Evolutionary conservation across 2,113 vertebrate genomes (phyloP).

Genomic region (Lichenostomus cassidix): DNA sequence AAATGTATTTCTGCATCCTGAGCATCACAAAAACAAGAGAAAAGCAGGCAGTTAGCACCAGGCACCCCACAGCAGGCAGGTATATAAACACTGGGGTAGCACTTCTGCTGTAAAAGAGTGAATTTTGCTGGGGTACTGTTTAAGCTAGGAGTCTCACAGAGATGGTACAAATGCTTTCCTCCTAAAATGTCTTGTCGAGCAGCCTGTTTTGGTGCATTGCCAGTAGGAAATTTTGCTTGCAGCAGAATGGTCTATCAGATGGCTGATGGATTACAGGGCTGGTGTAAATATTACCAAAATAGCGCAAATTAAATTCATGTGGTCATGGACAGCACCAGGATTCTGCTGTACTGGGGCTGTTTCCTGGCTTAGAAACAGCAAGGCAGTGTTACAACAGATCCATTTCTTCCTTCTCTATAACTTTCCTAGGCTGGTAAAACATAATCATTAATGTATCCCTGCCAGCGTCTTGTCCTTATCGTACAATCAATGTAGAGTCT

Average conservation of each 20-base stretch:
- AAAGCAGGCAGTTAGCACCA: constrained; percentile 9
- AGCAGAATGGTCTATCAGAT: not conserved
- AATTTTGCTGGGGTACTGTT: not conserved
- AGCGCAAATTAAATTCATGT: not conserved
- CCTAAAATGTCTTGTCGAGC: not conserved
- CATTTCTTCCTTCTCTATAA: not conserved
- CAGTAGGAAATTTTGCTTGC: not conserved
- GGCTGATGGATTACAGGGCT: not conserved
- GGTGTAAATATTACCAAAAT: not conserved
- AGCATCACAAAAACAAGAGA: not conserved
- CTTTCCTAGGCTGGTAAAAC: not conserved
- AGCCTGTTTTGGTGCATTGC: not conserved
- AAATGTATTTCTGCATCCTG: not conserved
- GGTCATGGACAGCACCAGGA: not conserved
- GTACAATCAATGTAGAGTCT: not conserved
- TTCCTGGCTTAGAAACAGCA: not conserved
- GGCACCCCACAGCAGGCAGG: not conserved
- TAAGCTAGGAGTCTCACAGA: not conserved
- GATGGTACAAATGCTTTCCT: not conserved
- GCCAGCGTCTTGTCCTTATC: not conserved
- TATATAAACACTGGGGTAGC: not conserved
- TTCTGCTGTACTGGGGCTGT: not conserved
- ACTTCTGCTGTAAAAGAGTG: not conserved
- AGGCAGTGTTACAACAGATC: not conserved
- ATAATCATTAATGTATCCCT: not conserved